A percentile compares a stretch with the other conserved stretches of the same genome.
These are phyloP conservation scores for Semnornis frantzii DNA, from an alignment of 2,113 vertebrate genomes.

Conservation along the genomic window DNA sequence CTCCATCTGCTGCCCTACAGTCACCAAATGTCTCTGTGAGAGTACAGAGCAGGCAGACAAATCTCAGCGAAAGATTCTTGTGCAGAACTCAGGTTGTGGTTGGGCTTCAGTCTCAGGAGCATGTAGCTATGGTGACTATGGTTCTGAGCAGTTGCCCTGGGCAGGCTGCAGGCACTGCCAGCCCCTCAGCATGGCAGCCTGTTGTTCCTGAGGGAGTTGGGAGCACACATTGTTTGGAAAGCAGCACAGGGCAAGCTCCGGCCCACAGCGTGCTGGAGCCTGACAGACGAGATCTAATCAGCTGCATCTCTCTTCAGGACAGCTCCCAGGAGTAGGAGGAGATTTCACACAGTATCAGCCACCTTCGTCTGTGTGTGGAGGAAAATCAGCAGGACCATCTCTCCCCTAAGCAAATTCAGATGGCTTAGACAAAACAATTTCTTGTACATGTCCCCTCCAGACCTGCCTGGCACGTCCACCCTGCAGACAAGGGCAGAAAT, in stretches of 20 bases:
- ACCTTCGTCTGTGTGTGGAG: slow-evolving; percentile 13
- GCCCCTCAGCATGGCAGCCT: neutral
- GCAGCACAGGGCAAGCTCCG: neutral
- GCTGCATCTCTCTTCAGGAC: slow-evolving; percentile 28
- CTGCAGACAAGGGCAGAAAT: slow-evolving; percentile 60
- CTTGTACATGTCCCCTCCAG: neutral
- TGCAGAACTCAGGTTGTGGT: neutral
- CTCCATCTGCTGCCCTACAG: neutral
- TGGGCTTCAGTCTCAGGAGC: neutral
- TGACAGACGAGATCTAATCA: neutral
- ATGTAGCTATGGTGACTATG: rapidly evolving
- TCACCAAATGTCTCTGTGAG: neutral
- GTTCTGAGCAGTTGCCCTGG: neutral
- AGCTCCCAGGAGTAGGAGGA: neutral
- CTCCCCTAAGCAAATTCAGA: slow-evolving; percentile 1
- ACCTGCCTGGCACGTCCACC: neutral
- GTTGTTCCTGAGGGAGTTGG: neutral
- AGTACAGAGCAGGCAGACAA: neutral
- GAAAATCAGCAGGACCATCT: neutral
- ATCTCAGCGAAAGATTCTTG: neutral
- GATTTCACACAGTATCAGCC: neutral
- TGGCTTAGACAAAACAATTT: slow-evolving; percentile 1
- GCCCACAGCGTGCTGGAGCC: neutral
- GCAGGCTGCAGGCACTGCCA: neutral
- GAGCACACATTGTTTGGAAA: neutral